Base-by-base conservation (phyloP, 2,888 invertebrate genomes). In the Xestobium rufovillosum region DNA sequence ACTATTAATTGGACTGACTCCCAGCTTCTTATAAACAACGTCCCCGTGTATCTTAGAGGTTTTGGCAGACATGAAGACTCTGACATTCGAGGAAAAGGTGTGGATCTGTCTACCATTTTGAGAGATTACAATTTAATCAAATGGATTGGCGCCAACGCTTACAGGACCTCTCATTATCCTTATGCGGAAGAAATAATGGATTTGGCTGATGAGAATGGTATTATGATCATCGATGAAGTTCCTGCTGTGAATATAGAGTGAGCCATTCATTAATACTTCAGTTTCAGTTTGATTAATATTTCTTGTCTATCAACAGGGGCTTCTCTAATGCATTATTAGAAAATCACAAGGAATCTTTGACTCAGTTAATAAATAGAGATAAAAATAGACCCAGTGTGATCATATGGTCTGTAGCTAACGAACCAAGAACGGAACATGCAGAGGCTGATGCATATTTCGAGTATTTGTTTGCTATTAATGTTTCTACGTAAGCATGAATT, bases 371-470 rank as follows among this genome's bases (percentile, higher is more conserved):
- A 32, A 75, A 80, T 45, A 74, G 97, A 32, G 97, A 97, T 67
- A 92, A 92, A 63, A 97, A 97, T 69, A 82, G 91, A 53, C 91
- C 97, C 0, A 85, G 89, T 41, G 94, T 95, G 9, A 77, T 96
- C 40, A 86, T 92, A 78, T 97, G 97, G 97, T 96, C 96, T 4
- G 80, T 96, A 36, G 84, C 95, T 13, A 97, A 97, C 66, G 97
- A 97, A 60, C 95, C 97, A 0, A 71, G 83, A 44, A 84, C 88
- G 0, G 71, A 76, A 39, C 70, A 77, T 38, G 55, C 68, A 9
- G 72, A 74, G 34, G 82, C 94, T 2, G 83, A 80, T 41, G 69
- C 73, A 16, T 96, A 97, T 66, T 96, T 91, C 63, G 77, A 73
- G 85, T 85, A 67, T 63, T 19, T n/a, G n/a, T n/a, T n/a, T n/a